phyloP scores from a whole-genome alignment of 2,113 vertebrate species.

The Anguilla rostrata region DNA sequence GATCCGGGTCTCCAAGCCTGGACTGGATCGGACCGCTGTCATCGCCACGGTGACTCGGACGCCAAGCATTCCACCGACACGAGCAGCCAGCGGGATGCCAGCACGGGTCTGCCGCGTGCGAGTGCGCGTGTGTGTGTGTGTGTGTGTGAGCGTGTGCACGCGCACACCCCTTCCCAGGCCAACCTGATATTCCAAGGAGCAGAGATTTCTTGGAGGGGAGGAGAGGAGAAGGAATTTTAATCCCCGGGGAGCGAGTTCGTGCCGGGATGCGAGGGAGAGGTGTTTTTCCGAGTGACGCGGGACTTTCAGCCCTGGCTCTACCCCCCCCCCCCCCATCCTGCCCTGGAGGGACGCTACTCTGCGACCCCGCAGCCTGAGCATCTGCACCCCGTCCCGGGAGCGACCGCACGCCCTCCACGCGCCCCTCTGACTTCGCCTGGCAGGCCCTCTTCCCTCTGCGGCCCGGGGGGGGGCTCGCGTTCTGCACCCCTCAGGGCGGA shows the following conservation, averaged over 20 bases:
- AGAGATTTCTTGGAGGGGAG: not conserved
- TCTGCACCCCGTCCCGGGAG: not conserved
- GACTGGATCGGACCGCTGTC: not conserved
- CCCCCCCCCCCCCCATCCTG: not conserved
- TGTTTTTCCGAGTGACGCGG: slow-evolving; percentile 24
- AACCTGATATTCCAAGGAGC: slow-evolving; percentile 9
- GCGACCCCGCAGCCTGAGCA: not conserved
- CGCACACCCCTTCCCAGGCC: not conserved
- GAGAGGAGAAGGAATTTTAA: slow-evolving; percentile 27
- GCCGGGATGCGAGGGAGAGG: slow-evolving; percentile 61
- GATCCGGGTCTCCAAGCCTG: not conserved
- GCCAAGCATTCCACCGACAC: not conserved
- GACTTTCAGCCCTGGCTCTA: not conserved
- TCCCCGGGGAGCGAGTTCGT: slow-evolving; percentile 15
- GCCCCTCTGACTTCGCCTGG: not conserved
- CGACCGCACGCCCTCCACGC: not conserved
- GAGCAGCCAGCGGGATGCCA: not conserved
- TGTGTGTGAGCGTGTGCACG: not conserved
- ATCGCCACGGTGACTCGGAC: not conserved
- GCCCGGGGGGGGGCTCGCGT: not conserved
- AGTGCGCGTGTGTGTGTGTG: not conserved
- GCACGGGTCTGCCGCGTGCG: not conserved
- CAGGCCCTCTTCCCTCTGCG: not conserved
- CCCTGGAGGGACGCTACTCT: not conserved
- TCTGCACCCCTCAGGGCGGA: not conserved